Percentiles rank a stretch among this genome's conserved stretches.
phyloP scores from a whole-genome alignment of 2,113 vertebrate species.

The Silurus meridionalis region DNA sequence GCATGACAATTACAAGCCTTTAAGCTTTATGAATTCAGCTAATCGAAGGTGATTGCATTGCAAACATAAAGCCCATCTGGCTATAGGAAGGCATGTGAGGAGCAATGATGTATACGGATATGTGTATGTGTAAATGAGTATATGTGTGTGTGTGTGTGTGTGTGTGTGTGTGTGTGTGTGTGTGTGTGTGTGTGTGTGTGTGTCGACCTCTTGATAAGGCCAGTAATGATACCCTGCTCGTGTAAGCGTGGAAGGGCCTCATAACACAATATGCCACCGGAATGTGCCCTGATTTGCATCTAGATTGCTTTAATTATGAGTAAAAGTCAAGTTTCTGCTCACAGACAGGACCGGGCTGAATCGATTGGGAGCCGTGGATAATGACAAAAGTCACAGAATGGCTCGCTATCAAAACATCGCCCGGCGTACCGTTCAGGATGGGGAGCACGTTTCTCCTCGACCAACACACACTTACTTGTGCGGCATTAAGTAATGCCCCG shows the following conservation, averaged over 20 bases:
- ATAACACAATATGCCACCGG: slow-evolving; percentile 65
- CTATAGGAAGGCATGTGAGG: neutral
- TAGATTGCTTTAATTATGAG: slow-evolving; percentile 80
- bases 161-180: slow-evolving; percentile 34
- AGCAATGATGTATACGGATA: slow-evolving; percentile 25
- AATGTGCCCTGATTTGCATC: slow-evolving; percentile 75
- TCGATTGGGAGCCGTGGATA: slow-evolving; percentile 75
- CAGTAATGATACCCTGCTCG: slow-evolving; percentile 51
- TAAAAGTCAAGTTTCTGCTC: slow-evolving; percentile 73
- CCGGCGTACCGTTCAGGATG: slow-evolving; percentile 53
- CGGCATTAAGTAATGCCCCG: slow-evolving; percentile 24
- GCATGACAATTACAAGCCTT: slow-evolving; percentile 43
- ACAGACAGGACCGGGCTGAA: slow-evolving; percentile 70
- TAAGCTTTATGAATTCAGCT: slow-evolving; percentile 47
- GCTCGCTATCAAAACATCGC: slow-evolving; percentile 62
- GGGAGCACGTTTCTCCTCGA: slow-evolving; percentile 41
- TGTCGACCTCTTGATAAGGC: slow-evolving; percentile 40
- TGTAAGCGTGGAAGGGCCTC: slow-evolving; percentile 51
- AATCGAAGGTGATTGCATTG: slow-evolving; percentile 39
- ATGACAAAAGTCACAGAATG: slow-evolving; percentile 69
- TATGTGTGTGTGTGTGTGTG: slow-evolving; percentile 12
- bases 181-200: slow-evolving; percentile 15
- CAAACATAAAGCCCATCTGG: slow-evolving; percentile 6
- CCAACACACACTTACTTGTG: slow-evolving; percentile 33
- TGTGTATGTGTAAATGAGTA: neutral